A percentile compares a stretch with the other conserved stretches of the same genome.
Conservation (phyloP, 2,888 invertebrate genomes). For the Lasioglossum figueresi region DNA sequence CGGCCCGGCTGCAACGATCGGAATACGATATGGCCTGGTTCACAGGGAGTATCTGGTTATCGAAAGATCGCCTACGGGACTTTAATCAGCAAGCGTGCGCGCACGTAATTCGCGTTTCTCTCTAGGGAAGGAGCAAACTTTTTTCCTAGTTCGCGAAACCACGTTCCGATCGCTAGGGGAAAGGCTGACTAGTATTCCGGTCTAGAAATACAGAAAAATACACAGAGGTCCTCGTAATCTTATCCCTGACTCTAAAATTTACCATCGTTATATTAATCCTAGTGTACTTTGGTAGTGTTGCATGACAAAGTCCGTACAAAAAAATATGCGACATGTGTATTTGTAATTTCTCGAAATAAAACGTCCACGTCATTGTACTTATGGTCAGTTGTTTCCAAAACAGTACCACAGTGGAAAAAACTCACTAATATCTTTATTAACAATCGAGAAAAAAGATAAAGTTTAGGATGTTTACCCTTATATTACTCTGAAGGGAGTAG, state of each 20-base stretch:
- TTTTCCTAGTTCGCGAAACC: conserved; percentile 14
- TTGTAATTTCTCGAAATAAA: too few species aligned
- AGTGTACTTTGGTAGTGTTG: not conserved
- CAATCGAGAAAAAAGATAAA: too few species aligned
- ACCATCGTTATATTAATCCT: not conserved
- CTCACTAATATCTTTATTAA: too few species aligned
- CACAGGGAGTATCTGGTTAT: conserved; percentile 52
- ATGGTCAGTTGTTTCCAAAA: too few species aligned
- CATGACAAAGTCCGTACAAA: too few species aligned
- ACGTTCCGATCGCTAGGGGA: not conserved
- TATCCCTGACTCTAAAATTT: not conserved
- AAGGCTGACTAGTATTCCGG: not conserved
- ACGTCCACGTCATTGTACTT: too few species aligned
- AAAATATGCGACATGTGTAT: too few species aligned
- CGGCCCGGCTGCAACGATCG: conserved; percentile 34
- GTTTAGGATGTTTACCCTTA: too few species aligned
- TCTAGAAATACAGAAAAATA: not conserved
- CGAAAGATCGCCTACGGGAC: conserved; percentile 45
- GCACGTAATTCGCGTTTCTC: conserved; percentile 51
- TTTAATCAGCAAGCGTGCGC: conserved; percentile 53
- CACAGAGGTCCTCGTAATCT: not conserved
- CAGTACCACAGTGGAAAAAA: too few species aligned
- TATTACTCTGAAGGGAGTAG: too few species aligned
- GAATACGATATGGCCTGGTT: conserved; percentile 30
- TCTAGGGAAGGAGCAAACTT: conserved; percentile 12